Evolutionary conservation across 1,140 invertebrate species (phyloP), one percentile per base, ranked within the genome.

Genomic region (Drosophila tropicalis): DNA sequence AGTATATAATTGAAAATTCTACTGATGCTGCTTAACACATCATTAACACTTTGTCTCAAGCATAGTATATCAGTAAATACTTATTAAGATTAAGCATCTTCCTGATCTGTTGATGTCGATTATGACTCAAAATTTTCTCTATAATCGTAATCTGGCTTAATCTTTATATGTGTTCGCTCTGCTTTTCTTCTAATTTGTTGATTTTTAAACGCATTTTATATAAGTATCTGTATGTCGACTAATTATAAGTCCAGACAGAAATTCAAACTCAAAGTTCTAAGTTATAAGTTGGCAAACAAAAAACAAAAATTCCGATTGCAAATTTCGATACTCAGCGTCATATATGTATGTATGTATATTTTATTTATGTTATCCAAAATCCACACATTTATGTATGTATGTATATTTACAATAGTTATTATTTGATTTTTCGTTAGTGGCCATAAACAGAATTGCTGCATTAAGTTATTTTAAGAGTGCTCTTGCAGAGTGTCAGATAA

Each of bases 381-480:
- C 56, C 58, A 47, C 63, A 51, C 9, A 51, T 44, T 54, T 57
- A 57, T 62, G 63, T 60, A 34, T 34, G 29, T 13, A 57, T 62
- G 63, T 60, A 34, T 34, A 36, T 13, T 63, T 62, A 55, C 69
- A 64, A 41, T 47, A 58, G 51, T 63, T 63, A 55, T 34, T 67
- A 22, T 68, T 70, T 72, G 44, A 32, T 67, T 44, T 73, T 61
- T 70, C 57, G 34, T 55, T 71, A 62, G 70, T 83, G 79, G 83
- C 84, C 83, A 87, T 86, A 87, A 76, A 5, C 0, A 29, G 2
- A 25, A 25, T 4, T 3, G 22, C 22, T 25, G 22, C 22, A 25
- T 25, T 57, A 44, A 22, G 62, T 72, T 67, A 62, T 55, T 74
- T 61, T 61, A 47, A 63, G 17, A 12, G 10, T 22, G 17, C 17